Evolutionary conservation across 2,888 invertebrate species (phyloP).

Genomic region (Nemoura dubitans): DNA sequence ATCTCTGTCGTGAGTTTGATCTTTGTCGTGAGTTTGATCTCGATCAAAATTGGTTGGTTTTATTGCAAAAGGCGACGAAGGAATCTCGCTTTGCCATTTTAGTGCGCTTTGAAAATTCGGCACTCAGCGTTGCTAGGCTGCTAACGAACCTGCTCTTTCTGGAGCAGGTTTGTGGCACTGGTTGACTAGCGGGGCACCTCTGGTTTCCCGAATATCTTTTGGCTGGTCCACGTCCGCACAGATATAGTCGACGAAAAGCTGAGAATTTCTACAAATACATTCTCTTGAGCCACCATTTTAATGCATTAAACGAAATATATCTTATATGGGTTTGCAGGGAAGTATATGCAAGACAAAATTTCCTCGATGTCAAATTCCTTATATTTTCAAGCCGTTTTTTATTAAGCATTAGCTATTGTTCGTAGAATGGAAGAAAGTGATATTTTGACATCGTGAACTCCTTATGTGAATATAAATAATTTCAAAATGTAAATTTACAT

Average conservation of each 20-base stretch:
- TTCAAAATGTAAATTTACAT: background rate
- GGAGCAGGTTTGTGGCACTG: slow-evolving; percentile 30
- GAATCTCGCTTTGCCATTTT: slow-evolving; percentile 8
- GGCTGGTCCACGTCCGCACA: background rate
- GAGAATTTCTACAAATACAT: too few relatives aligned
- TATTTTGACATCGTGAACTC: background rate
- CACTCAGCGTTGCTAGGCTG: background rate
- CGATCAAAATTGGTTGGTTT: background rate
- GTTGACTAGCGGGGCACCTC: background rate
- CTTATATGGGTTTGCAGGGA: too few relatives aligned
- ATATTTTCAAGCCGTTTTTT: too few relatives aligned
- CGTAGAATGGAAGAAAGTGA: background rate
- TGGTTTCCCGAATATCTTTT: background rate
- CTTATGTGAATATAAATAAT: background rate
- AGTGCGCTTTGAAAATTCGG: slow-evolving; percentile 8
- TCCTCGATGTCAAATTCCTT: too few relatives aligned
- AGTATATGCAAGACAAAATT: too few relatives aligned
- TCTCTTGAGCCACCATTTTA: too few relatives aligned
- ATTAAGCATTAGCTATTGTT: too few relatives aligned
- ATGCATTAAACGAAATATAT: too few relatives aligned
- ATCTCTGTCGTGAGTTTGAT: background rate
- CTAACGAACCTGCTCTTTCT: slow-evolving; percentile 34
- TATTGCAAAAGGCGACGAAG: background rate
- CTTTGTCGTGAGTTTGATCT: too few relatives aligned
- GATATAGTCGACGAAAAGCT: too few relatives aligned